Evolutionary conservation across 1,140 invertebrate genomes (phyloP), one percentile per base, ranked within the genome.

Genomic region (Zaprionus lachaisei): DNA sequence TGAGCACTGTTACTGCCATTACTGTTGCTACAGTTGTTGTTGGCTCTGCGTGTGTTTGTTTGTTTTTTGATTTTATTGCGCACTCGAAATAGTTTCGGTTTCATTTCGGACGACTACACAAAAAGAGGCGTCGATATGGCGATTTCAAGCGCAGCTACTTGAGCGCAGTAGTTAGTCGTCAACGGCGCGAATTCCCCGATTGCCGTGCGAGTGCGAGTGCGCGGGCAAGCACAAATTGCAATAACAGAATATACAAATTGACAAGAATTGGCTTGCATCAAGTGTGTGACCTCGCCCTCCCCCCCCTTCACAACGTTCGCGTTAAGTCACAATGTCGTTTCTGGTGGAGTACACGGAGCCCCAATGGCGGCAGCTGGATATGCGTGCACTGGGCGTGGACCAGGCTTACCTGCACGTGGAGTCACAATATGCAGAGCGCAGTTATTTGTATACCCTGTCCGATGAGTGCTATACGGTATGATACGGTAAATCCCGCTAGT

Each of bases 291-390:
- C 67, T 69, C 68, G 41, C 28, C 26, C 17, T 15, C 20, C 24
- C 17, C 24, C 20, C 24, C 24, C 20, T 20, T 1, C 20, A 20
- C 20, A 60, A 68, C 34, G 11, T n/a, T 28, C 4, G 5, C 47
- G 24, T 20, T 7, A 31, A 41, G 14, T 54, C 47, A 17, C n/a
- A 41, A 92, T 92, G 91, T 81, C 89, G 7, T 54, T 75, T 38
- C 83, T 92, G 22, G 81, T 92, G 57, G 91, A 92, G 63, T 92
- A 92, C 41, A 92, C 85, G 14, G 91, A 91, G 15, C 83, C 91
- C 24, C 64, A 65, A 22, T 92, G 91, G 91, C 91, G 91, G 34
- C 63, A 86, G 37, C 41, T 92, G 22, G 60, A 92, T 61, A 92
- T 92, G 89, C 89, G 91, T 5, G 62, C 60, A 5, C 37, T 93